A percentile compares a stretch with the other conserved stretches of the same genome.
phyloP scores from a whole-genome alignment of 2,113 vertebrate genomes.

The Paramisgurnus dabryanus region DNA sequence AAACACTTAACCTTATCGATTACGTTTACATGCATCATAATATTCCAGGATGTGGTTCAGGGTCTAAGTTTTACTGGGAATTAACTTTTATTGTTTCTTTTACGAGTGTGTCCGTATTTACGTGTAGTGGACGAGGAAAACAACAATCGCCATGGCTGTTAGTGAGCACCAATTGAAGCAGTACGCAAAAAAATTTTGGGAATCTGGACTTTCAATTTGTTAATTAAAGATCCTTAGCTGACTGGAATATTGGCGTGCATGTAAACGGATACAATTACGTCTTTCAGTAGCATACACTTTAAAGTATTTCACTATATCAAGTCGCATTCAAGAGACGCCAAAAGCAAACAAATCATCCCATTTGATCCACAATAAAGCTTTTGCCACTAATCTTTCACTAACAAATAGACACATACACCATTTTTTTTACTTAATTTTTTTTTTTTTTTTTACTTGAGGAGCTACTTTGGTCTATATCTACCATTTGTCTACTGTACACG shows the following conservation, averaged over 20 bases:
- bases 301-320: slow-evolving; percentile 47
- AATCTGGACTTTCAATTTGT: not conserved
- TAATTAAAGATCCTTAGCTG: too few species aligned
- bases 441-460: slow-evolving; percentile 56
- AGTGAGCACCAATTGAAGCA: slow-evolving; percentile 16
- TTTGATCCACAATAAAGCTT: slow-evolving; percentile 55
- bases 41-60: slow-evolving; percentile 17
- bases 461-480: slow-evolving; percentile 77
- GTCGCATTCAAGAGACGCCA: slow-evolving; percentile 55
- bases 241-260: slow-evolving; percentile 3
- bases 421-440: slow-evolving; percentile 42
- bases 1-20: slow-evolving; percentile 69
- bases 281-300: slow-evolving; percentile 30
- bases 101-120: not conserved
- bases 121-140: not conserved
- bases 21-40: slow-evolving; percentile 48
- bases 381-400: slow-evolving; percentile 54
- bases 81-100: slow-evolving; percentile 30
- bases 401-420: slow-evolving; percentile 60
- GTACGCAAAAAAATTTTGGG: not conserved
- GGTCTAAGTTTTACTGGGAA: slow-evolving; percentile 1
- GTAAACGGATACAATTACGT: slow-evolving; percentile 32
- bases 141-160: not conserved
- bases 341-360: slow-evolving; percentile 49
- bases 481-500: slow-evolving; percentile 66